These are phyloP conservation scores for Chinchilla lanigera DNA, from an alignment of 2,113 vertebrate genomes.

Conservation along the genomic window DNA sequence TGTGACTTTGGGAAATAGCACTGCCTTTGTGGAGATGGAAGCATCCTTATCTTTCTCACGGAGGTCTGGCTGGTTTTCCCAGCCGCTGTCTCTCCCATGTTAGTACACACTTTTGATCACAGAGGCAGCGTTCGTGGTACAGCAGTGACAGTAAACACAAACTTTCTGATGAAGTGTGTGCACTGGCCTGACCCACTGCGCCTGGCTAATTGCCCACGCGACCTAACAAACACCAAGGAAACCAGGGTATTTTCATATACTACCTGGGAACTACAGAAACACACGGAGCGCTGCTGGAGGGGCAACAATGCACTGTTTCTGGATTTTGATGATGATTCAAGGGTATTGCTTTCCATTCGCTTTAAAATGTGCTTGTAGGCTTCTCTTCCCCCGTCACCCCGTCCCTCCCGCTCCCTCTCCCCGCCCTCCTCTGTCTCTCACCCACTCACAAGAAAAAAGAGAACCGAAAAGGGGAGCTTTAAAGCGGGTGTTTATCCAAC, in stretches of 20 bases:
- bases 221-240: constrained; percentile 11
- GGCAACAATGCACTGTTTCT: background rate
- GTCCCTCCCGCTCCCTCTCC: background rate
- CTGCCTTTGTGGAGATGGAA: background rate
- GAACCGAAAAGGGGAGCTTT: background rate
- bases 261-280: background rate
- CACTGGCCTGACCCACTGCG: background rate
- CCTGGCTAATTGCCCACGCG: background rate
- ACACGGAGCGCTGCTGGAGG: background rate
- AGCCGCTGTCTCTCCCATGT: background rate
- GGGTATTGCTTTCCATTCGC: background rate
- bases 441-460: background rate
- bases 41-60: background rate
- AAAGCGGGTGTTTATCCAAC: background rate
- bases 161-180: background rate
- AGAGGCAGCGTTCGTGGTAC: background rate
- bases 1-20: background rate
- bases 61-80: background rate
- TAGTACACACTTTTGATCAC: background rate
- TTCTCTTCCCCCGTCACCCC: background rate
- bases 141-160: background rate
- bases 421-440: background rate
- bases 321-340: background rate
- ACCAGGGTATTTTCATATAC: background rate
- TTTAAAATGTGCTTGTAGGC: background rate